A percentile compares a stretch with the other conserved stretches of the same genome.
phyloP scores from a whole-genome alignment of 2,113 vertebrate species.

The Mixornis gularis region DNA sequence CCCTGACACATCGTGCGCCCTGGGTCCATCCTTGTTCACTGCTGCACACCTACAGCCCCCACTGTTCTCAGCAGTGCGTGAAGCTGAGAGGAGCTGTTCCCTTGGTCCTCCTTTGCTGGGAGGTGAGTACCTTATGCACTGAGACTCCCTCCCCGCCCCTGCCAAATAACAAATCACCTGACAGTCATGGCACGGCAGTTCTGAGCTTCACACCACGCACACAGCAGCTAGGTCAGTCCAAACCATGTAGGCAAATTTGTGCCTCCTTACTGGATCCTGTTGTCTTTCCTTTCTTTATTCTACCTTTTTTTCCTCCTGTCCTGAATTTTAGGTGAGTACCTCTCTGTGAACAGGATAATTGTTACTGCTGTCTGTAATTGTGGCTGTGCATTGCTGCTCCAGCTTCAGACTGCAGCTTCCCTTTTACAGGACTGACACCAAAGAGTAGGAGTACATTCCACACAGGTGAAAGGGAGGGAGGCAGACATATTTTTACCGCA shows the following conservation, averaged over 20 bases:
- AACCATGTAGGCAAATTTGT: background rate
- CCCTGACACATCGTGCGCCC: rapidly evolving
- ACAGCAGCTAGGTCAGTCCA: background rate
- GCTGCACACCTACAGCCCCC: background rate
- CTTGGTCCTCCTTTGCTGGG: background rate
- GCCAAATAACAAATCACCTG: too few species aligned
- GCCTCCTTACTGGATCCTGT: background rate
- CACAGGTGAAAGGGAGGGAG: background rate
- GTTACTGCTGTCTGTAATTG: background rate
- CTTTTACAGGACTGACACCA: background rate
- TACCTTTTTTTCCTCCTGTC: background rate
- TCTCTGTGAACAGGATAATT: background rate
- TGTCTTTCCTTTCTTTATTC: background rate
- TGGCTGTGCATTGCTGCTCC: background rate
- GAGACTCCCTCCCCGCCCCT: background rate
- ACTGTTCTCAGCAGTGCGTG: background rate
- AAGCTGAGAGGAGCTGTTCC: background rate
- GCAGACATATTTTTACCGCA: background rate
- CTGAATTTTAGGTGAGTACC: background rate
- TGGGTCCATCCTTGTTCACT: background rate
- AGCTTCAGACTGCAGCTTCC: background rate
- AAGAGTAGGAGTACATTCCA: background rate
- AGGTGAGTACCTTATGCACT: background rate
- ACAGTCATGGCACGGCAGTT: background rate
- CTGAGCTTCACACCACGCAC: background rate